A percentile compares a stretch with the other conserved stretches of the same genome.
phyloP scores from a whole-genome alignment of 2,888 invertebrate species.

The Andrena fulva region DNA sequence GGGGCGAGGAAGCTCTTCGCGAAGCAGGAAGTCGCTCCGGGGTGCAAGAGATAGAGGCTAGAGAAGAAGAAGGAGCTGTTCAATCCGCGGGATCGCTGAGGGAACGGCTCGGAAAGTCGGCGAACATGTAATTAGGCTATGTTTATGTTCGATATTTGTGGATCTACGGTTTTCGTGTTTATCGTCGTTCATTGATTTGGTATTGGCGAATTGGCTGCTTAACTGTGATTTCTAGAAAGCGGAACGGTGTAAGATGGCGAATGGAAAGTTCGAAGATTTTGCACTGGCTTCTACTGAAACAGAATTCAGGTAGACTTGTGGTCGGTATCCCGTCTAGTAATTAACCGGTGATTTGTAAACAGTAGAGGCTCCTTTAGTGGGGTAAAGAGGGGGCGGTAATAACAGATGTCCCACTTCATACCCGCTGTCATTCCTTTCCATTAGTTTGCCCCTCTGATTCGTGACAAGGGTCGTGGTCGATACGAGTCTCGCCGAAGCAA shows the following conservation, averaged over 20 bases:
- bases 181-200: neutral
- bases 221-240: neutral
- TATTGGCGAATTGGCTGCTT: neutral
- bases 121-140: neutral
- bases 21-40: neutral
- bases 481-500: neutral
- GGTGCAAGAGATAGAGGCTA: constrained; percentile 9
- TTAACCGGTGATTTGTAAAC: neutral
- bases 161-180: neutral
- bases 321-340: neutral
- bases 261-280: neutral
- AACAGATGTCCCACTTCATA: neutral
- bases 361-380: neutral
- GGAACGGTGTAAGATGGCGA: neutral
- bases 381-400: neutral
- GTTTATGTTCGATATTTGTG: constrained; percentile 18
- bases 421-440: neutral
- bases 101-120: neutral
- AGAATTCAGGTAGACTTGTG: neutral
- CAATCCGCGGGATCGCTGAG: neutral
- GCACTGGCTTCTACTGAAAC: neutral
- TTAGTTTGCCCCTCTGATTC: neutral
- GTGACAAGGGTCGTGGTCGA: neutral
- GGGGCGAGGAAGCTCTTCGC: constrained; percentile 17
- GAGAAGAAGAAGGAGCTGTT: neutral